Conservation (phyloP, 2,113 vertebrate genomes). For the Vulpes vulpes region DNA sequence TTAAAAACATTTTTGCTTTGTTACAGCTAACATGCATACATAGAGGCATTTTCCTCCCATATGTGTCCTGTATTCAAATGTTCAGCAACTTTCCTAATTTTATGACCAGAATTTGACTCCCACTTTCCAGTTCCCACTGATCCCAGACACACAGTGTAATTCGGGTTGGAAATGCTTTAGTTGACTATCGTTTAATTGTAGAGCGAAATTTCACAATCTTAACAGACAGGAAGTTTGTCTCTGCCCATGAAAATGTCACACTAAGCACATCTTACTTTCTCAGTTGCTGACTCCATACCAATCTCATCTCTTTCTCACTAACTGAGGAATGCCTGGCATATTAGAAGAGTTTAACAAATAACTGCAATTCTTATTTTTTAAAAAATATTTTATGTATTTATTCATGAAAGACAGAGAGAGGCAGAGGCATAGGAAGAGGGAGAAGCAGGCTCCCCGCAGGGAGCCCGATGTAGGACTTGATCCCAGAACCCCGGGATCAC, state of each 20-base stretch:
- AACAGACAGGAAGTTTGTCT: background rate
- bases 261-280: conserved; percentile 29
- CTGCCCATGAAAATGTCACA: background rate
- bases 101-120: conserved; percentile 26
- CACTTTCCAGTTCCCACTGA: background rate
- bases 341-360: background rate
- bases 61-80: conserved; percentile 21
- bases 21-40: background rate
- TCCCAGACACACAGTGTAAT: background rate
- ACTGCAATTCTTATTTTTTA: background rate
- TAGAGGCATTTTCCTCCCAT: background rate
- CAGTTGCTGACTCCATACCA: background rate
- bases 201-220: background rate
- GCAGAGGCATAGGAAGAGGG: too few species aligned
- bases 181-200: conserved; percentile 1
- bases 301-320: background rate
- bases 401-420: too few species aligned
- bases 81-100: conserved; percentile 50
- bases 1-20: conserved; percentile 52
- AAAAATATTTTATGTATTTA: too few species aligned
- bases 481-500: too few species aligned
- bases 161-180: conserved; percentile 19
- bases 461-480: too few species aligned
- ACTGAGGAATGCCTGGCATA: background rate
- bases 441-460: too few species aligned